Percentiles rank a stretch among this genome's conserved stretches.
These are phyloP conservation scores for Nyctibius grandis DNA, from an alignment of 2,797 vertebrate genomes.

Conservation along the genomic window DNA sequence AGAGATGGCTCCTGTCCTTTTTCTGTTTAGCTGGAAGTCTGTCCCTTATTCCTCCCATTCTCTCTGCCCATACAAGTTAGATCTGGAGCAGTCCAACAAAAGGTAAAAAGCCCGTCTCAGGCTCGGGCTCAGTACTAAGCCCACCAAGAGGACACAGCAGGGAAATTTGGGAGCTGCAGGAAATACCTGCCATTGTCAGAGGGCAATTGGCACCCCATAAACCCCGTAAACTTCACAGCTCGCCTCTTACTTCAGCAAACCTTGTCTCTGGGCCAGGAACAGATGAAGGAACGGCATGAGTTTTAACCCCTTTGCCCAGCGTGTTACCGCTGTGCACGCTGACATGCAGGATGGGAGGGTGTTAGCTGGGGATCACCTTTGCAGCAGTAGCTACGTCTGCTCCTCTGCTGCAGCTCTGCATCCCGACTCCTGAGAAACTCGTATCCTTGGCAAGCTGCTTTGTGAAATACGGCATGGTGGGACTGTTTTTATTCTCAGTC, in stretches of 20 bases:
- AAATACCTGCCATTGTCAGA: not conserved
- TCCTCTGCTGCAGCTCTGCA: not conserved
- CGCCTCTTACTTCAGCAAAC: not conserved
- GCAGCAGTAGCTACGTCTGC: not conserved
- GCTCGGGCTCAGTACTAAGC: not conserved
- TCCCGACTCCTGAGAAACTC: not conserved
- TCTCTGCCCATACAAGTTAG: not conserved
- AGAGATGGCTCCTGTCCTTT: not conserved
- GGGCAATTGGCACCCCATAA: not conserved
- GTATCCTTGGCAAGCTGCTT: slow-evolving; percentile 35
- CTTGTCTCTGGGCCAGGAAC: not conserved
- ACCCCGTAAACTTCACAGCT: not conserved
- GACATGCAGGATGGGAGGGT: not conserved
- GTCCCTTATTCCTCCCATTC: not conserved
- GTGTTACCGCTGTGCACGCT: rapidly evolving
- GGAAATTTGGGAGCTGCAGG: not conserved
- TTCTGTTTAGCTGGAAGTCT: not conserved
- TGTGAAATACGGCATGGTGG: not conserved
- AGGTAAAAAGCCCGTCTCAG: not conserved
- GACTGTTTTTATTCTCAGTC: slow-evolving; percentile 44
- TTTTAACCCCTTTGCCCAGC: not conserved
- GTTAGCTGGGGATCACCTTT: not conserved
- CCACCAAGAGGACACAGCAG: not conserved
- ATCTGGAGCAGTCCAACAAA: not conserved
- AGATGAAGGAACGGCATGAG: not conserved